Percentiles rank a stretch among this genome's conserved stretches.
phyloP scores from a whole-genome alignment of 2,113 vertebrate genomes.

The Tapirus terrestris region DNA sequence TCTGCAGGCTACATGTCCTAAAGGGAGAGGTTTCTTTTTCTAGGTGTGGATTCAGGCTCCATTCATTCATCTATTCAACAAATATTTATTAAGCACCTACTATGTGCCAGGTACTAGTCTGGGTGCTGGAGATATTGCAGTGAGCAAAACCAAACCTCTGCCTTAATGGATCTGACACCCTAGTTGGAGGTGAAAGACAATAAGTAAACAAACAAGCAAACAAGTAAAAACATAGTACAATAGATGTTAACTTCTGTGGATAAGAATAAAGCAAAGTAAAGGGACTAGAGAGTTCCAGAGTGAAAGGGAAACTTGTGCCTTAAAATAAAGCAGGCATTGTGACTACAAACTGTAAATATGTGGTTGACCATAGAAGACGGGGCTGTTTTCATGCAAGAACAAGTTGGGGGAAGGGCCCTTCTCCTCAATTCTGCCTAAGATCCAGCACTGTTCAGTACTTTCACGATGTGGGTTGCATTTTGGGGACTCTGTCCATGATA shows the following conservation, averaged over 20 bases:
- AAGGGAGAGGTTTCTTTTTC: neutral
- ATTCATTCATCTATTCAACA: neutral
- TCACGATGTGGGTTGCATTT: neutral
- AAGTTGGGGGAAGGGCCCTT: neutral
- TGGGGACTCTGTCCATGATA: neutral
- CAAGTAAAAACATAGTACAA: neutral
- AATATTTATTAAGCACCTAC: neutral
- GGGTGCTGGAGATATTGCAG: neutral
- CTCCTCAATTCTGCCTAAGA: neutral
- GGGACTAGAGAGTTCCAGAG: neutral
- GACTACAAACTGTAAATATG: neutral
- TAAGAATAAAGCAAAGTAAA: neutral
- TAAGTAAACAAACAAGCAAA: neutral
- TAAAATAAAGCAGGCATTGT: neutral
- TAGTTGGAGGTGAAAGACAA: neutral
- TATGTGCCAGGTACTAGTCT: neutral
- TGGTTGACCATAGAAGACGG: neutral
- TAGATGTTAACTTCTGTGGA: neutral
- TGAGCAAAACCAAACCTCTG: neutral
- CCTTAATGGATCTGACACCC: neutral
- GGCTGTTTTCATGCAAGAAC: neutral
- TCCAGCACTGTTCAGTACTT: neutral
- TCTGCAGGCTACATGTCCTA: neutral
- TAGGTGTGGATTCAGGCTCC: neutral
- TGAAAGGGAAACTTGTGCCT: neutral